Base-by-base conservation (phyloP, 2,888 invertebrate genomes). In the Epirrhoe alternata region DNA sequence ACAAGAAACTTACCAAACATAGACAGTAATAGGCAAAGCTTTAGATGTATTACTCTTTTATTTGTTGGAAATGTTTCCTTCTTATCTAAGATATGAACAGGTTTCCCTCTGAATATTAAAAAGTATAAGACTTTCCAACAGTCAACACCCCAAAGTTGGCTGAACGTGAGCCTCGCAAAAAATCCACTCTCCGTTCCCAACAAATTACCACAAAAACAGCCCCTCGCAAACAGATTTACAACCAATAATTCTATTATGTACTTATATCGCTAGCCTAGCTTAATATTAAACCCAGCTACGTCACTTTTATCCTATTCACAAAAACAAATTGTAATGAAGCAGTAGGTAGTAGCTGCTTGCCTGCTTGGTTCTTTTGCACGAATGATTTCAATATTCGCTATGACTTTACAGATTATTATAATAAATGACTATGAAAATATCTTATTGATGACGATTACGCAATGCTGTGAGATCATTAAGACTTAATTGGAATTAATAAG, bases 221-320 rank as follows among this genome's bases (percentile, higher is more conserved):
- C 74, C 74, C 71, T 74, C 72, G 71, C 74, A 72, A 74, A 74
- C 74, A 72, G 74, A 72, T 74, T 74, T 71, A 71, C 71, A 70
- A 71, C 72, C 74, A 74, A 74, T 74, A 72, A 74, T 74, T 72
- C 67, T 72, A 74, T 74, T 72, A 72, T 67, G 68, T 72, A 71
- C 72, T 74, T 71, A 72, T 61, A 64, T 64, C 55, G 45, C 58
- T 64, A 56, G 52, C 50, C 14, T 57, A 68, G 68, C 53, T 50
- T 0, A n/a, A 68, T 45, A 51, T 50, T 6, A 0, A 45, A 42
- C n/a, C n/a, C 51, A 57, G 68, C 64, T 16, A 14, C 6, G 16
- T 16, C 51, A 35, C 45, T 33, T 49, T 12, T 2, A 42, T 10
- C 38, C 33, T 7, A 24, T 24, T 24, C 24, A 33, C 33, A 0